Evolutionary conservation across 2,888 invertebrate genomes (phyloP), one percentile per base, ranked within the genome.

Genomic region (Microdon myrmicae): DNA sequence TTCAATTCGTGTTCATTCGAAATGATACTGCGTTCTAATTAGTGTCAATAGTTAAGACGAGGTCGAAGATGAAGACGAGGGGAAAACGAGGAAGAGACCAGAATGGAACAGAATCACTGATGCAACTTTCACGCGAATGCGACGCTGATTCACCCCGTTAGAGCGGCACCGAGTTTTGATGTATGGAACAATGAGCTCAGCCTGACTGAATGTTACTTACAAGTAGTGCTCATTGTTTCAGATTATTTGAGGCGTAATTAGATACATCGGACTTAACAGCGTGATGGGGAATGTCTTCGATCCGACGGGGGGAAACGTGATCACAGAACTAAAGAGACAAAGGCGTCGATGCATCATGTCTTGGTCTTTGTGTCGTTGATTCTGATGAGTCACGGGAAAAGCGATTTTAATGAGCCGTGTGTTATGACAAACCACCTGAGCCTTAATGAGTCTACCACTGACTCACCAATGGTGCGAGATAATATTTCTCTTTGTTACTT

Each of bases 191-290:
- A 59, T 45, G 29, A 10, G 51, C 51, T n/a, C 8, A 13, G 14
- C 13, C 5, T 6, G 8, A 12, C 29, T 29, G 14, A 14, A 16
- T 17, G 23, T 22, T 23, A 14, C 34, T 28, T 34, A 34, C 44
- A 39, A 45, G 28, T 53, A 59, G 34, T 34, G 39, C 45, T 39
- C 45, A 53, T 59, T 59, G 53, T 59, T 59, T 59, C 31, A 53
- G 28, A 53, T 53, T 59, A 45, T 41, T 59, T 39, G 25, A 45
- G 34, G 17, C 53, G 59, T 53, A 59, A 53, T 59, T 53, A 53
- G 34, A 45, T 49, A 29, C 43, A 43, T 8, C 3, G 7, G n/a
- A 3, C 12, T 10, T 17, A 14, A 9, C 4, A 3, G n/a, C 13
- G 7, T 4, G 9, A 8, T 16, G 10, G 25, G 32, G 14, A 19